Base-by-base conservation (phyloP, 2,888 invertebrate genomes). In the Dolichomitus sp. region DNA sequence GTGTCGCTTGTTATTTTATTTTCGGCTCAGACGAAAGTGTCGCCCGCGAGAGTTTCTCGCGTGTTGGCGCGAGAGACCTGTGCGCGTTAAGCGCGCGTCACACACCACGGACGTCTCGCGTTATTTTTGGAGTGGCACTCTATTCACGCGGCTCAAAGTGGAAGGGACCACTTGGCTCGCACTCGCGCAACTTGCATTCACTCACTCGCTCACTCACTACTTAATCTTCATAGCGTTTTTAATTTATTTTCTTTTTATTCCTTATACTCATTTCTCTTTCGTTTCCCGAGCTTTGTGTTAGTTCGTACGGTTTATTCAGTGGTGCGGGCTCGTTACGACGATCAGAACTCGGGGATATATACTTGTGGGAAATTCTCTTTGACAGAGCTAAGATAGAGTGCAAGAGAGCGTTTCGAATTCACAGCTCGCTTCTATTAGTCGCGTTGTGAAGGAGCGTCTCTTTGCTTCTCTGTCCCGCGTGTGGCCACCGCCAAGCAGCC, bases 71-170 rank as follows among this genome's bases (percentile, higher is more conserved):
- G 17, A 12, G 52, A 48, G 42, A 61, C 66, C 23, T 45, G 65
- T 59, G 37, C 54, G 40, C 61, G 66, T 4, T 2, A 17, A n/a
- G 2, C 9, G 65, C 52, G 59, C 63, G 50, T 54, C 37, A 68
- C 73, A 61, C 66, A 17, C 33, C 33, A 40, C 63, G 54, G 37
- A 37, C 65, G 69, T 82, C 78, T 78, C 78, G 63, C 30, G 74
- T 73, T 82, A 82, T 82, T 82, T 82, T 82, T 50, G 57, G 63
- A 78, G 63, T 50, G 37, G 61, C 37, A 61, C 61, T 40, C 61
- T 37, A 73, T 66, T 33, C 72, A 50, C 54, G 68, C 72, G 45
- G 45, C 45, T 11, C 59, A 57, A 81, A 73, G 68, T 52, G 42
- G 77, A 11, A 73, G 59, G 12, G 4, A 37, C 54, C 74, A 63